Evolutionary conservation across 2,797 vertebrate genomes (phyloP), one percentile per base, ranked within the genome.

Genomic region (Sebastes iracundus): DNA sequence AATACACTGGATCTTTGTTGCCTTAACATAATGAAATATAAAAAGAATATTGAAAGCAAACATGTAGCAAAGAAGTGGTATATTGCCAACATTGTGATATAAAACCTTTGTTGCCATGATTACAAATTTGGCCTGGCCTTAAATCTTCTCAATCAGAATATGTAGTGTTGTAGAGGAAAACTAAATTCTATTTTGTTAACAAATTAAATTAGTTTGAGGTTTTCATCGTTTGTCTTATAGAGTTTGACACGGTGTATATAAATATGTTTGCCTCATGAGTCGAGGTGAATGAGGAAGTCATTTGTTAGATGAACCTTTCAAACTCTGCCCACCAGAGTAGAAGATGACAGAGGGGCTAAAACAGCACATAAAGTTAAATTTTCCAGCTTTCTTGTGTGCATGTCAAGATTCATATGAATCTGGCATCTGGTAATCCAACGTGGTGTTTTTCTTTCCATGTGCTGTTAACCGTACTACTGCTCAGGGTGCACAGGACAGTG

Each of bases 401-500:
- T 79, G 90, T 93, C 86, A 91, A 87, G 79, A 79, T 92, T 77
- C 83, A 59, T 77, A 87, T 67, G 71, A 90, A 87, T 89, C 82
- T 94, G 93, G 90, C 92, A 81, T 75, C 72, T 42, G 27, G 68
- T 77, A 78, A 75, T 77, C 73, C 75, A 79, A 80, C 77, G 81
- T 87, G 74, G 85, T 93, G 93, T 96, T 96, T 95, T 94, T 96
- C 96, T 97, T 96, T 96, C 95, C 95, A 95, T 94, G 94, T 94
- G 87, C 93, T 96, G 94, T 96, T 95, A 90, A 96, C 93, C 94
- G 90, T 91, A 20, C 42, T 46, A 46, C 16, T 46, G 88, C 93
- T 94, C 30, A 92, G 96, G 92, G 92, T 96, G 90, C 87, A 52
- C 49, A 85, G 94, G 93, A 92, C 92, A 88, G 83, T 89, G 89